phyloP scores from a whole-genome alignment of 2,113 vertebrate species.

The Oreotrochilus melanogaster region DNA sequence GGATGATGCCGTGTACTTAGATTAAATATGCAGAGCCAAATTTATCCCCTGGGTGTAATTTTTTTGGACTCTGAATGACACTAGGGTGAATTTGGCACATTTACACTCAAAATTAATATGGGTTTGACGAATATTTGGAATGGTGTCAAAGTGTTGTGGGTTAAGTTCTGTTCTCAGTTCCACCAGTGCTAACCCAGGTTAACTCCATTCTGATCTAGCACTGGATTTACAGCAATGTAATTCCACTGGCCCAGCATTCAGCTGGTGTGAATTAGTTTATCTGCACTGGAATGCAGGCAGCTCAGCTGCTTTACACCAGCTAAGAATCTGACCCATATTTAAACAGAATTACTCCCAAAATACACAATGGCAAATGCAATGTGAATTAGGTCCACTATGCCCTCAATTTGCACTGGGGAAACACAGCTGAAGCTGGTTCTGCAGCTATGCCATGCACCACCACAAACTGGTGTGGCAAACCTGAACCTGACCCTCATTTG shows the following conservation, averaged over 20 bases:
- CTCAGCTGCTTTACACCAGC: constrained; percentile 70
- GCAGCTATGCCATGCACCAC: not conserved
- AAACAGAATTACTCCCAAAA: constrained; percentile 48
- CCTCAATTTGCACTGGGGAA: not conserved
- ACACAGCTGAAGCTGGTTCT: not conserved
- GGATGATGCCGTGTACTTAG: constrained; percentile 55
- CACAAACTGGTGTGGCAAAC: not conserved
- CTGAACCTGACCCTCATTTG: constrained; percentile 37
- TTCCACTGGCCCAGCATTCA: constrained; percentile 47
- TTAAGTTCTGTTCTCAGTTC: constrained; percentile 66
- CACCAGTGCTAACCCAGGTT: constrained; percentile 62
- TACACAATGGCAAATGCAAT: constrained; percentile 3
- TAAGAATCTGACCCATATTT: constrained; percentile 67
- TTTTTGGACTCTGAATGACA: constrained; percentile 62
- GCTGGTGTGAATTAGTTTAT: constrained; percentile 74
- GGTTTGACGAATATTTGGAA: constrained; percentile 63
- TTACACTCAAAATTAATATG: constrained; percentile 73
- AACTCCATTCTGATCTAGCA: constrained; percentile 42
- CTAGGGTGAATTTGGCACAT: constrained; percentile 68
- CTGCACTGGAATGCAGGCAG: constrained; percentile 59
- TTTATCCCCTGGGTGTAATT: constrained; percentile 64
- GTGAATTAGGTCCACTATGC: not conserved
- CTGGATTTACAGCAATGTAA: constrained; percentile 65
- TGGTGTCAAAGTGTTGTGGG: constrained; percentile 65
- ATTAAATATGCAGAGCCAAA: constrained; percentile 69